Evolutionary conservation across 2,113 vertebrate genomes (phyloP).

Genomic region (Podilymbus podiceps): DNA sequence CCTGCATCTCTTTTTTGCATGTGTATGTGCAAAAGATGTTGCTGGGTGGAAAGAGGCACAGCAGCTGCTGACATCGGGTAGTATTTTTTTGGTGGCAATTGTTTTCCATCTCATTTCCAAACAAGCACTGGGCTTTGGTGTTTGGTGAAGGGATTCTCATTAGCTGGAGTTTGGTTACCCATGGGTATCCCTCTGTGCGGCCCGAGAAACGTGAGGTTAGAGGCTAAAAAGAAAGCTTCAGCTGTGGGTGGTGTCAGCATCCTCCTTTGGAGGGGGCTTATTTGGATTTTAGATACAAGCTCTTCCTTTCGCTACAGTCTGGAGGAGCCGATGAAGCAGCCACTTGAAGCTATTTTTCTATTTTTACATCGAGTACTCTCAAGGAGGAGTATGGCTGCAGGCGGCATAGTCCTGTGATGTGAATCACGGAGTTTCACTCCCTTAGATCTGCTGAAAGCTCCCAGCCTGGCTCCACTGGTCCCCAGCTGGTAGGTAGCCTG

Average conservation of each 20-base stretch:
- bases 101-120: not conserved
- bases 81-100: not conserved
- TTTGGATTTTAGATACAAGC: not conserved
- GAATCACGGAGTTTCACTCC: not conserved
- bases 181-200: not conserved
- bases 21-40: not conserved
- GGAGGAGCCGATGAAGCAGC: not conserved
- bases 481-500: not conserved
- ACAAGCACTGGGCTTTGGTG: not conserved
- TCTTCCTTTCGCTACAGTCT: not conserved
- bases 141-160: rapidly evolving
- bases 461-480: not conserved
- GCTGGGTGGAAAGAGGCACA: not conserved
- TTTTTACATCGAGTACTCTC: not conserved
- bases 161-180: not conserved
- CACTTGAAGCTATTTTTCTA: not conserved
- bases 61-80: rapidly evolving
- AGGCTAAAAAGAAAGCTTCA: not conserved
- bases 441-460: not conserved
- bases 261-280: not conserved
- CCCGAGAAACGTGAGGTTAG: not conserved
- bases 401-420: not conserved
- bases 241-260: not conserved
- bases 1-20: not conserved
- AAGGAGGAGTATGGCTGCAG: not conserved